Percentiles rank a stretch among this genome's conserved stretches.
Evolutionary conservation across 2,797 vertebrate genomes (phyloP).

Genomic region (Emys orbicularis): DNA sequence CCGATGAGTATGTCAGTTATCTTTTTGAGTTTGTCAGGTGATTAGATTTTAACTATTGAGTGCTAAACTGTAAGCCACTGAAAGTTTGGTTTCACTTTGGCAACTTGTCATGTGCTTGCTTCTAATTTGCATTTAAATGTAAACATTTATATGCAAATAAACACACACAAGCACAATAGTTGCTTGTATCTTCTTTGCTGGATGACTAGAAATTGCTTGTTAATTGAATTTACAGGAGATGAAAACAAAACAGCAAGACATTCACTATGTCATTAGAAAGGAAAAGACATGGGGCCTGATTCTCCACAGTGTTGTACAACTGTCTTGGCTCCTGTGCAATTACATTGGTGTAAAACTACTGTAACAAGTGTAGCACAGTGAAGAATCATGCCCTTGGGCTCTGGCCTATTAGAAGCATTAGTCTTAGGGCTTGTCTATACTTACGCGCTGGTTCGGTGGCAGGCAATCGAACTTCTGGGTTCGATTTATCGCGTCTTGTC

Average conservation of each 20-base stretch:
- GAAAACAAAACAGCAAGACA: not conserved
- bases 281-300: not conserved
- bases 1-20: not conserved
- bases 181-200: not conserved
- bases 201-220: not conserved
- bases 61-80: not conserved
- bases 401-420: not conserved
- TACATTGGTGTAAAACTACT: not conserved
- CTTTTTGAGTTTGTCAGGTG: not conserved
- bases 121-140: not conserved
- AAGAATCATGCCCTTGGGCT: not conserved
- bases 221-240: not conserved
- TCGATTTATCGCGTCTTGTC: too few relatives aligned
- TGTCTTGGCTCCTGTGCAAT: not conserved
- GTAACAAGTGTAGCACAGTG: not conserved
- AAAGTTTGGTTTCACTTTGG: not conserved
- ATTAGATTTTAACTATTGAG: not conserved
- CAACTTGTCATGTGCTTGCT: not conserved
- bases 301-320: not conserved
- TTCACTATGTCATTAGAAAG: not conserved
- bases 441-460: too few relatives aligned
- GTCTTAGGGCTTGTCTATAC: too few relatives aligned
- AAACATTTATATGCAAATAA: not conserved
- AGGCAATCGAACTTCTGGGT: too few relatives aligned
- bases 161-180: not conserved